Base-by-base conservation (phyloP, 1,140 invertebrate genomes). In the Aradophagus sp. region DNA sequence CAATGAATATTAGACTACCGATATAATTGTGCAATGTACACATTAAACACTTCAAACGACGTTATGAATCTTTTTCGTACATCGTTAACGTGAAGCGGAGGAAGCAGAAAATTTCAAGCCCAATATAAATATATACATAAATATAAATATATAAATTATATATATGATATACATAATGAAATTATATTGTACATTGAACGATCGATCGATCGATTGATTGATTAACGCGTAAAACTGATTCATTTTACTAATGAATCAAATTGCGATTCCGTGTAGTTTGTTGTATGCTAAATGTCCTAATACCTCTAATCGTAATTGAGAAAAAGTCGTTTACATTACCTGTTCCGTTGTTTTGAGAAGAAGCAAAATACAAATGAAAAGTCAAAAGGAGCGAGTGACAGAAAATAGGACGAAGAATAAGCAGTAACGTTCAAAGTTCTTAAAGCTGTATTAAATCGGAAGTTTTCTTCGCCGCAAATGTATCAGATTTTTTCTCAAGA, bases 111-210 rank as follows among this genome's bases (percentile, higher is more conserved):
- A 73, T 80, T 80, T 69, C 77, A 77, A 62, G 76, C 75, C 66
- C 58, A 58, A 63, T 77, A 71, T 76, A 53, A 20, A 59, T 27
- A 81, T 35, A 62, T 48, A 62, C 20, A 59, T 56, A 66, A 55
- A 58, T 67, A n/a, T n/a, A n/a, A n/a, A n/a, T n/a, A n/a, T n/a
- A n/a, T n/a, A n/a, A n/a, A n/a, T n/a, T n/a, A n/a, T n/a, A n/a
- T n/a, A n/a, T n/a, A n/a, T n/a, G n/a, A n/a, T 78, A 74, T 79
- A 58, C 15, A 65, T 23, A 82, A 80, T 79, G 79, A 83, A 83
- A 77, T 79, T 79, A 80, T 79, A 78, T 77, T 77, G 68, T 78
- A 78, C 74, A 82, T 81, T 82, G 47, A 81, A 77, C n/a, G n/a
- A n/a, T n/a, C n/a, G n/a, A n/a, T n/a, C n/a, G n/a, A n/a, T n/a